Evolutionary conservation across 2,797 vertebrate genomes (phyloP).

Genomic region (Harpagifer antarcticus): DNA sequence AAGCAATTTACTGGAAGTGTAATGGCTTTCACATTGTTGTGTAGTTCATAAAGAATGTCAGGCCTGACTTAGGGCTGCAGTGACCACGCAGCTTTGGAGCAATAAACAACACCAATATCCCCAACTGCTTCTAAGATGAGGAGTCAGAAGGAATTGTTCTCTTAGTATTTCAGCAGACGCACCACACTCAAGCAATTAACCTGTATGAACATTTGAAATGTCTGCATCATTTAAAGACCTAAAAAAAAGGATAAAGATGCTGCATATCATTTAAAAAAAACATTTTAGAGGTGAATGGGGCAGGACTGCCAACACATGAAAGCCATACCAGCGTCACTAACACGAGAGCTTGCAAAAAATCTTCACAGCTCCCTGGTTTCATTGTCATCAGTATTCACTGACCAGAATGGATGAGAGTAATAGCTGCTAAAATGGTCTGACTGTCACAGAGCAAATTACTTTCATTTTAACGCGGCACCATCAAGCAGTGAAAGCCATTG

Average conservation of each 20-base stretch:
- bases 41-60: slow-evolving; percentile 55
- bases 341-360: slow-evolving; percentile 60
- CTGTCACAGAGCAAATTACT: slow-evolving; percentile 80
- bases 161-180: slow-evolving; percentile 8
- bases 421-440: slow-evolving; percentile 78
- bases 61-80: slow-evolving; percentile 43
- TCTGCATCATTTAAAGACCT: slow-evolving; percentile 4
- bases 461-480: slow-evolving; percentile 72
- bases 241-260: neutral
- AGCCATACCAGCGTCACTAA: slow-evolving; percentile 61
- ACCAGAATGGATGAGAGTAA: slow-evolving; percentile 80
- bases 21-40: slow-evolving; percentile 62
- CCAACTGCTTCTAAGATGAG: slow-evolving; percentile 11
- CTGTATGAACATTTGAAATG: slow-evolving; percentile 5
- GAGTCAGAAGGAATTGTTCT: slow-evolving; percentile 17
- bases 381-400: slow-evolving; percentile 79
- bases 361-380: slow-evolving; percentile 76
- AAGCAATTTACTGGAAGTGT: slow-evolving; percentile 58
- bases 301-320: slow-evolving; percentile 30
- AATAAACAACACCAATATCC: slow-evolving; percentile 42
- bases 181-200: slow-evolving; percentile 8
- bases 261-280: slow-evolving; percentile 27
- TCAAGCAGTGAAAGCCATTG: slow-evolving; percentile 73
- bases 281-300: slow-evolving; percentile 44
- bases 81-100: slow-evolving; percentile 38